These are phyloP conservation scores for Drosophila mayri DNA, from an alignment of 1,140 invertebrate genomes.

Conservation along the genomic window DNA sequence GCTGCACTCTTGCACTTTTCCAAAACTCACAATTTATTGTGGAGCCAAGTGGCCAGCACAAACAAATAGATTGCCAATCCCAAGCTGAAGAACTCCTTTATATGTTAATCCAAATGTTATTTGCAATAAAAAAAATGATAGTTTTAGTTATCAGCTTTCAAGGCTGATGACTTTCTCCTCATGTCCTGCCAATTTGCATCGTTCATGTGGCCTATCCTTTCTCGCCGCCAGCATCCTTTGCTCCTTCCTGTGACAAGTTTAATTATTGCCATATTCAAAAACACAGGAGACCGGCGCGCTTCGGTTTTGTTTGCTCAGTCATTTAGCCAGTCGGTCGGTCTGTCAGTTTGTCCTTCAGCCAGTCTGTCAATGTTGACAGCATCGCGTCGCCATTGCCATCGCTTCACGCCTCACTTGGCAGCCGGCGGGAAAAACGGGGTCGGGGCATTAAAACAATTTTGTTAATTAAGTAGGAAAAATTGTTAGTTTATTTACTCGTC, in stretches of 20 bases:
- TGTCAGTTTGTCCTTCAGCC: constrained; percentile 32
- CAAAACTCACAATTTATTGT: constrained; percentile 65
- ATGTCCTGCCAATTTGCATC: neutral
- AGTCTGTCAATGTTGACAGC: constrained; percentile 67
- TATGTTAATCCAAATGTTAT: constrained; percentile 65
- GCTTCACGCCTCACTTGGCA: constrained; percentile 67
- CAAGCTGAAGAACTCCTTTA: constrained; percentile 46
- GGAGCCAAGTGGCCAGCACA: constrained; percentile 57
- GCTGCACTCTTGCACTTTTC: constrained; percentile 30
- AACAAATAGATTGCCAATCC: constrained; percentile 50
- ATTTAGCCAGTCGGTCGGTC: constrained; percentile 54
- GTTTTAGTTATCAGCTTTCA: neutral
- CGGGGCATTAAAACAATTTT: constrained; percentile 81
- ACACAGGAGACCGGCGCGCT: constrained; percentile 23
- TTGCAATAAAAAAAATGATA: constrained; percentile 35
- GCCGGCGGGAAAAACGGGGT: neutral
- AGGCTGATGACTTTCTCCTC: neutral
- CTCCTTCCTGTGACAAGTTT: constrained; percentile 54
- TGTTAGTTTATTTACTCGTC: constrained; percentile 82
- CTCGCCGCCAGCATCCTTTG: constrained; percentile 3
- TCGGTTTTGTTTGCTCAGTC: constrained; percentile 70
- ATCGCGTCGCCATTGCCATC: constrained; percentile 31
- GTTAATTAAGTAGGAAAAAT: constrained; percentile 84
- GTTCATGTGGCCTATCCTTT: constrained; percentile 23
- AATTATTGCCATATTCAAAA: constrained; percentile 59